Conservation (phyloP, 1,140 invertebrate genomes). For the Grapholita molesta region DNA sequence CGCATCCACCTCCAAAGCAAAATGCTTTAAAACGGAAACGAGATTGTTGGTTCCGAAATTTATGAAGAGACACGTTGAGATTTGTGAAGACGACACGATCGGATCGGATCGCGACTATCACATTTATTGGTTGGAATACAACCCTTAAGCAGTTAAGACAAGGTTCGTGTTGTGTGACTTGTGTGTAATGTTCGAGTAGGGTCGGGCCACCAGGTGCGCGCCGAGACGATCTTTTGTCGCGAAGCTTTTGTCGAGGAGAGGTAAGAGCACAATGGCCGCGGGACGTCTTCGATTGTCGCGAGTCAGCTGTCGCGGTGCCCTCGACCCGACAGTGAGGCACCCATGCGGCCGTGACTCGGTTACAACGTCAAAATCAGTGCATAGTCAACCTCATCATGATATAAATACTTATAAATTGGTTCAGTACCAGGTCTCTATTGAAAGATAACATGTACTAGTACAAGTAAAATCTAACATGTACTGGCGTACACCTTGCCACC, state of each 20-base stretch:
- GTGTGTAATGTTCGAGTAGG: slow-evolving; percentile 23
- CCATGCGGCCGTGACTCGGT: slow-evolving; percentile 44
- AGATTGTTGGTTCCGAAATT: slow-evolving; percentile 28
- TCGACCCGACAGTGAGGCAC: slow-evolving; percentile 31
- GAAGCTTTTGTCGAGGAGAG: slow-evolving; percentile 46
- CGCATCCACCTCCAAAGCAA: slow-evolving; percentile 6
- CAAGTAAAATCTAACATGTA: not conserved
- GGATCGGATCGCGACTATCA: slow-evolving; percentile 43
- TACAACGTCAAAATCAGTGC: not conserved
- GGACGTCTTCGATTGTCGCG: slow-evolving; percentile 72
- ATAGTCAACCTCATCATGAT: not conserved
- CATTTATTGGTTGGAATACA: not conserved
- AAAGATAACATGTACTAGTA: too few relatives aligned
- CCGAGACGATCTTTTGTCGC: slow-evolving; percentile 55
- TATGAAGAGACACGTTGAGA: slow-evolving; percentile 24
- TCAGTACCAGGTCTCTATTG: not conserved
- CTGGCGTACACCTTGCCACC: not conserved
- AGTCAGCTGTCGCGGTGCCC: slow-evolving; percentile 65
- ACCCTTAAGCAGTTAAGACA: not conserved
- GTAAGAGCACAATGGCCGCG: slow-evolving; percentile 60
- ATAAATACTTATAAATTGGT: not conserved
- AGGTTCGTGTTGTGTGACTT: not conserved
- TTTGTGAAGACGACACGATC: slow-evolving; percentile 29
- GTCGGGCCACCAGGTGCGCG: slow-evolving; percentile 65
- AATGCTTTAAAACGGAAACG: slow-evolving; percentile 36